phyloP scores from a whole-genome alignment of 1,140 invertebrate species.

The Cotesia chilonis region DNA sequence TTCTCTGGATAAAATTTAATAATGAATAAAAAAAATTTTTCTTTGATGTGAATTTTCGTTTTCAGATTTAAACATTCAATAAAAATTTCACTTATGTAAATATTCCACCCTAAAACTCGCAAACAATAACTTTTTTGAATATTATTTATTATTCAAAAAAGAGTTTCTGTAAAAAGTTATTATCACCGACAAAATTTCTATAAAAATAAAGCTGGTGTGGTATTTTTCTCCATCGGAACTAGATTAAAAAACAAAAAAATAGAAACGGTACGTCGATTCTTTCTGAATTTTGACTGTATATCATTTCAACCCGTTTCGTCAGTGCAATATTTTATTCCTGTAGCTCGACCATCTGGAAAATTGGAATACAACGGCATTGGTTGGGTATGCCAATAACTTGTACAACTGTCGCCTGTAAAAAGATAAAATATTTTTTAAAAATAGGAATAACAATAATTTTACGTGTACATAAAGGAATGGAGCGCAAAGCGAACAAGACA shows the following conservation, averaged over 20 bases:
- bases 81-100: too few species aligned
- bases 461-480: slow-evolving; percentile 9
- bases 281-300: slow-evolving; percentile 28
- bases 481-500: slow-evolving; percentile 14
- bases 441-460: slow-evolving; percentile 2
- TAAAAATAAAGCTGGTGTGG: too few species aligned
- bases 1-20: too few species aligned
- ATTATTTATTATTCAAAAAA: too few species aligned
- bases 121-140: too few species aligned
- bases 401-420: slow-evolving; percentile 38
- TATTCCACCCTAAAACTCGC: too few species aligned
- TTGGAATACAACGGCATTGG: slow-evolving; percentile 41
- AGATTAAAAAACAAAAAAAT: slow-evolving; percentile 16
- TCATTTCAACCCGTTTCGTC: slow-evolving; percentile 39
- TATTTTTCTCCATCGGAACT: too few species aligned
- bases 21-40: too few species aligned
- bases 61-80: too few species aligned
- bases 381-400: slow-evolving; percentile 39
- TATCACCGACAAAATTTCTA: too few species aligned
- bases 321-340: slow-evolving; percentile 39
- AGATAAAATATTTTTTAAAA: slow-evolving; percentile 24
- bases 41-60: too few species aligned
- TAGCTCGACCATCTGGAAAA: slow-evolving; percentile 41
- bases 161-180: too few species aligned
- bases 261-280: slow-evolving; percentile 17